Percentiles rank a stretch among this genome's conserved stretches.
Conservation (phyloP, 2,888 invertebrate species). For the Caenorhabditis sp. region DNA sequence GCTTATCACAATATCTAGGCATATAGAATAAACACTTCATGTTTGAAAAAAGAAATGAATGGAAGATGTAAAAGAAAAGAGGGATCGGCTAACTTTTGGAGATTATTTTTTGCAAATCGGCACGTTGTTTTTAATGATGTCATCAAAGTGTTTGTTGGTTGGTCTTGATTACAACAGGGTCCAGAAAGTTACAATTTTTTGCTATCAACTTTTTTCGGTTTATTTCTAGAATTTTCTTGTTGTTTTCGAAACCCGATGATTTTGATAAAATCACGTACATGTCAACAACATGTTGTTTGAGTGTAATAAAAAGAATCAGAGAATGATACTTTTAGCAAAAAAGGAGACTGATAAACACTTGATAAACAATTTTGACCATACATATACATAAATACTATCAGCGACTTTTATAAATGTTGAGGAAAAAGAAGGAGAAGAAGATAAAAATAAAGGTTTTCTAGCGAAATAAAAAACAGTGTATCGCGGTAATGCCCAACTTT, state of each 20-base stretch:
- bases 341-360: no score
- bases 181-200: background rate
- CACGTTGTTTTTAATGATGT: background rate
- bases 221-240: no score
- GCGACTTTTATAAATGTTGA: no score
- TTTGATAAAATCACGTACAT: constrained; percentile 2
- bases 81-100: background rate
- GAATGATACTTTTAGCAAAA: no score
- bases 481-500: no score
- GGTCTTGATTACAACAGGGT: background rate
- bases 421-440: no score
- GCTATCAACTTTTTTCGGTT: no score
- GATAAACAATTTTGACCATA: background rate
- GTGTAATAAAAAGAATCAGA: constrained; percentile 6
- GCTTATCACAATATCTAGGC: constrained; percentile 1
- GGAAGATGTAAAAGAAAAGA: background rate
- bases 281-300: constrained; percentile 21
- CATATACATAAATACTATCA: background rate
- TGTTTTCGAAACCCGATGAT: constrained; percentile 12
- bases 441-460: no score
- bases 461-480: no score
- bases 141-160: background rate
- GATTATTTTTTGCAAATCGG: background rate
- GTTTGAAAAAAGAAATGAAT: background rate
- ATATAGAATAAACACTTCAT: background rate